phyloP scores from a whole-genome alignment of 2,888 invertebrate species.

The Ecliptopera silaceata region DNA sequence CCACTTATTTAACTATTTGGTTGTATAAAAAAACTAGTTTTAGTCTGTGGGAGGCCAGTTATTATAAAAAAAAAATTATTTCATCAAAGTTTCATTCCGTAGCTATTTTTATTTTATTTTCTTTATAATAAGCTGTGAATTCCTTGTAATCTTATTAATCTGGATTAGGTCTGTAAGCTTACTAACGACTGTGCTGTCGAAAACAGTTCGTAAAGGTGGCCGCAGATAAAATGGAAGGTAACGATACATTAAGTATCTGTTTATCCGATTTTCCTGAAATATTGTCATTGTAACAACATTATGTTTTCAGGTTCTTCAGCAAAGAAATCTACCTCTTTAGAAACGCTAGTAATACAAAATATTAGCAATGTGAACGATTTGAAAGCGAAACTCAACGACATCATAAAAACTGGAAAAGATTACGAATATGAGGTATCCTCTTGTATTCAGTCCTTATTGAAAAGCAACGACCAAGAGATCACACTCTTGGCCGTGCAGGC shows the following conservation, averaged over 20 bases:
- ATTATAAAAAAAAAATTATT: too few species aligned
- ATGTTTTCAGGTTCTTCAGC: constrained; percentile 58
- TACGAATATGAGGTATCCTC: constrained; percentile 74
- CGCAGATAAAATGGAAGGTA: constrained; percentile 51
- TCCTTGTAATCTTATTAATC: too few species aligned
- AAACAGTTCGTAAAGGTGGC: neutral
- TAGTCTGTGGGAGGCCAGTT: too few species aligned
- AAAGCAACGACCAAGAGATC: constrained; percentile 74
- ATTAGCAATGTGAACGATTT: constrained; percentile 69
- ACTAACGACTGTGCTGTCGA: too few species aligned
- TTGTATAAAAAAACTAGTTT: too few species aligned
- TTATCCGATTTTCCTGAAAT: constrained; percentile 7
- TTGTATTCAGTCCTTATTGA: constrained; percentile 69
- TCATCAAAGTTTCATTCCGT: too few species aligned
- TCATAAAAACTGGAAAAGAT: constrained; percentile 70
- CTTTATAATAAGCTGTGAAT: too few species aligned
- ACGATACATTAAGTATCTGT: too few species aligned
- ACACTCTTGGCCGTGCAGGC: constrained; percentile 85
- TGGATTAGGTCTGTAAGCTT: neutral
- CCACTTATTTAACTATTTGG: too few species aligned
- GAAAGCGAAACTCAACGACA: constrained; percentile 70
- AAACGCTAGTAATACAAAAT: constrained; percentile 69
- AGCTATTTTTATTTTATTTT: too few species aligned
- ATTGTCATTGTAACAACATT: constrained; percentile 1
- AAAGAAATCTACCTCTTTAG: constrained; percentile 69